These are phyloP conservation scores for Pseudomugil tenellus DNA, from an alignment of 2,797 vertebrate genomes.

Conservation along the genomic window DNA sequence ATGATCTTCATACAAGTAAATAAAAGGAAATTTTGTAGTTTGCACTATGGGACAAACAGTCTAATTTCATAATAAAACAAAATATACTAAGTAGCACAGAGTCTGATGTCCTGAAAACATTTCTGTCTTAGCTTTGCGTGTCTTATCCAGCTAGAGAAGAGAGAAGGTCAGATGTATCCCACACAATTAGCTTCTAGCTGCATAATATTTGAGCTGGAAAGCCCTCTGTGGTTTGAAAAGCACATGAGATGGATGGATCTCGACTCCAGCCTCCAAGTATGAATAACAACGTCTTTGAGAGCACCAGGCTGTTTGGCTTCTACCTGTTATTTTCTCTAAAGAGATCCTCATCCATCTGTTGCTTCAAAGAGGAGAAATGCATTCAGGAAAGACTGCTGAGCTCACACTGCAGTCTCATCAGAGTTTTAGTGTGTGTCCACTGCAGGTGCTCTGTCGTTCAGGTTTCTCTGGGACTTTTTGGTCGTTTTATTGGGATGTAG, in stretches of 20 bases:
- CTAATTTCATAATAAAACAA: conserved; percentile 10
- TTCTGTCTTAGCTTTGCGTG: conserved; percentile 23
- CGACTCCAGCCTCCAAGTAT: conserved; percentile 43
- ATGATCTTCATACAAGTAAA: conserved; percentile 5
- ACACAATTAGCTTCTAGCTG: conserved; percentile 53
- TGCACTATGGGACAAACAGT: conserved; percentile 2
- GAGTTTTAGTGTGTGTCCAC: conserved; percentile 14
- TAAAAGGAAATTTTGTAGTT: conserved; percentile 6
- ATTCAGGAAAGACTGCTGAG: conserved; percentile 32
- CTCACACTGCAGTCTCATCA: conserved; percentile 53
- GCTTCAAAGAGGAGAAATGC: conserved; percentile 7
- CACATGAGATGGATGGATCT: conserved; percentile 51
- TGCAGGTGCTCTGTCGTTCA: conserved; percentile 25
- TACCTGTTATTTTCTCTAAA: conserved; percentile 46
- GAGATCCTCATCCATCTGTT: conserved; percentile 47
- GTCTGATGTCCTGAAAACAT: conserved; percentile 29
- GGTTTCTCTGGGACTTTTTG: conserved; percentile 49
- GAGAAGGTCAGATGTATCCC: conserved; percentile 60
- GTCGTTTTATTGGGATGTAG: conserved; percentile 40
- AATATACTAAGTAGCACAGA: conserved; percentile 24
- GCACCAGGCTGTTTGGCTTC: conserved; percentile 16
- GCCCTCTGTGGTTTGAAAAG: conserved; percentile 41
- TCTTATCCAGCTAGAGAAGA: conserved; percentile 49
- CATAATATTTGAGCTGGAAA: conserved; percentile 73
- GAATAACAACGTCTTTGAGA: conserved; percentile 44